phyloP scores from a whole-genome alignment of 2,113 vertebrate species.

The Ptychochromis oligacanthus region DNA sequence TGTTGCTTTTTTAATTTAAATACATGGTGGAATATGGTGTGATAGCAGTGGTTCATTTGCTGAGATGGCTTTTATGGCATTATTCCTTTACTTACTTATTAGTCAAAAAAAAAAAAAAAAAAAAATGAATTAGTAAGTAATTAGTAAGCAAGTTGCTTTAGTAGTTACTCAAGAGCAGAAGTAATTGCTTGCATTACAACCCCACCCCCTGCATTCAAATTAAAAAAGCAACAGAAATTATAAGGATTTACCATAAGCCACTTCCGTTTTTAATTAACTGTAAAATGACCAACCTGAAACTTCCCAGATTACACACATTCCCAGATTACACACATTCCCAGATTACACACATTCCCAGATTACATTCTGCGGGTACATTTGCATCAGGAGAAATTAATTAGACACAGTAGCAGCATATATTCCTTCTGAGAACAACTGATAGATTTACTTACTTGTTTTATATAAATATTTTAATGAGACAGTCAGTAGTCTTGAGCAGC shows the following conservation, averaged over 20 bases:
- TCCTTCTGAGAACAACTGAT: neutral
- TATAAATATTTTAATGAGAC: slow-evolving; percentile 4
- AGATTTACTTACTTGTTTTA: neutral
- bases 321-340: no score
- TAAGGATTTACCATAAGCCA: neutral
- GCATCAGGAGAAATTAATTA: no score
- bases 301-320: no score
- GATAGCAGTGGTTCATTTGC: neutral
- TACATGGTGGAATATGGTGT: neutral
- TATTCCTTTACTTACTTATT: no score
- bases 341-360: no score
- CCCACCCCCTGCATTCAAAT: neutral
- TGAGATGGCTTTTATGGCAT: neutral
- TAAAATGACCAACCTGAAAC: neutral
- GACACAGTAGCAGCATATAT: neutral
- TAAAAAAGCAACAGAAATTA: neutral
- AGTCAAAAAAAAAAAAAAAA: no score
- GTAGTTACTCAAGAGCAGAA: no score
- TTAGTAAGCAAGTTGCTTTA: no score
- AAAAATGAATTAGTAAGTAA: no score
- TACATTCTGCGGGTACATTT: no score
- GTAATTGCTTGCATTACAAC: neutral
- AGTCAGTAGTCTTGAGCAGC: slow-evolving; percentile 2
- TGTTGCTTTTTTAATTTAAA: no score
- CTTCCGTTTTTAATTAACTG: neutral